Evolutionary conservation across 2,113 vertebrate species (phyloP).

Genomic region (Tragelaphus scriptus): DNA sequence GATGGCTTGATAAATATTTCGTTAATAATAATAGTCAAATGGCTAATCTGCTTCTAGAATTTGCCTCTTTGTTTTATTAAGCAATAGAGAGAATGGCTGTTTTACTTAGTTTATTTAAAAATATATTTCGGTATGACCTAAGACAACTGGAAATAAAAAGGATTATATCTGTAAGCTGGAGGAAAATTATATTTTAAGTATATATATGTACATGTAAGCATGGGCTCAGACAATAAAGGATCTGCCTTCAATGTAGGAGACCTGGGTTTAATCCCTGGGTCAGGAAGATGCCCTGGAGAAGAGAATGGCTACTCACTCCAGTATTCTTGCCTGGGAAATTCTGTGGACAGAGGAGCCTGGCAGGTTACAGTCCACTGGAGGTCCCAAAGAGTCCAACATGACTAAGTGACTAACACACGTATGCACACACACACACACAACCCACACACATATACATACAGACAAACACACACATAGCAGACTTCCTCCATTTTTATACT

Average conservation of each 20-base stretch:
- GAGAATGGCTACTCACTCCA: not conserved
- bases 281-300: not conserved
- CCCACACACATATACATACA: no score
- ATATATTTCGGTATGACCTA: not conserved
- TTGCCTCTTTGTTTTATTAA: not conserved
- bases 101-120: not conserved
- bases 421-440: not conserved
- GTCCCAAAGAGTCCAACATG: not conserved
- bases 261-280: not conserved
- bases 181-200: not conserved
- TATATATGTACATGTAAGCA: not conserved
- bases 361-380: not conserved
- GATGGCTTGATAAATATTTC: not conserved
- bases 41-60: not conserved
- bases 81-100: not conserved
- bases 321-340: not conserved
- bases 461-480: not conserved
- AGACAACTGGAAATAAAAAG: not conserved
- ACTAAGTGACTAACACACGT: fast-evolving
- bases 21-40: not conserved
- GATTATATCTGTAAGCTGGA: not conserved
- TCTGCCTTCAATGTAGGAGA: not conserved
- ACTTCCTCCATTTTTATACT: not conserved
- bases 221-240: not conserved
- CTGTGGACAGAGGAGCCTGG: not conserved